Conservation (phyloP, 1,140 invertebrate species). For the Cataglyphis hispanica region DNA sequence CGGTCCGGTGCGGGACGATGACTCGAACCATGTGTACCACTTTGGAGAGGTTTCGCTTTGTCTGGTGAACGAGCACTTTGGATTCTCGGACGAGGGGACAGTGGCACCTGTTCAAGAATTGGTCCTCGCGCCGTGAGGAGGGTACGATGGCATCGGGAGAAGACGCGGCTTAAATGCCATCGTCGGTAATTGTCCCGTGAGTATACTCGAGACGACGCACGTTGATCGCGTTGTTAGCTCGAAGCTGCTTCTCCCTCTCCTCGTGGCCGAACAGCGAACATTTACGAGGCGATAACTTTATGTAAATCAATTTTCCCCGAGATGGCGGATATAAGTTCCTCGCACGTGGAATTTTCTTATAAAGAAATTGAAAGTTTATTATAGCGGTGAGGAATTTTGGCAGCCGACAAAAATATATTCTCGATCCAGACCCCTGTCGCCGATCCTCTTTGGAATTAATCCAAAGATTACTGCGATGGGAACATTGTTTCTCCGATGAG, state of each 20-base stretch:
- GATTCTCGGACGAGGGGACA: conserved; percentile 11
- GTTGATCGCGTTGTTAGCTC: neutral
- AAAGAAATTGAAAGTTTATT: no score
- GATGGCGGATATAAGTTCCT: neutral
- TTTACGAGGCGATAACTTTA: neutral
- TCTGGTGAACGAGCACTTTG: conserved; percentile 38
- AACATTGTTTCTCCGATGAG: no score
- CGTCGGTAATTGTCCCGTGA: conserved; percentile 20
- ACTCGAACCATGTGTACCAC: conserved; percentile 22
- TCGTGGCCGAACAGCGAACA: no score
- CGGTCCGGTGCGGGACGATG: conserved; percentile 18
- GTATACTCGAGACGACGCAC: neutral
- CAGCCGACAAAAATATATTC: neutral
- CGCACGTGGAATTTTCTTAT: neutral
- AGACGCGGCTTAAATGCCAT: conserved; percentile 1
- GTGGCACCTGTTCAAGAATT: neutral
- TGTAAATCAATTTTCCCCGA: neutral
- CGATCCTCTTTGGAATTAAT: neutral
- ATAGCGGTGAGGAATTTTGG: neutral
- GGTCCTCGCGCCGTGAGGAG: neutral
- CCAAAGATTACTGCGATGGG: neutral
- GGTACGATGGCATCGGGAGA: neutral
- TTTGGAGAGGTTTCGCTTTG: neutral
- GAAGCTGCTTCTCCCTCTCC: neutral
- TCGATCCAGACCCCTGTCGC: neutral